Evolutionary conservation across 2,888 invertebrate genomes (phyloP).

Genomic region (Acleris literana): DNA sequence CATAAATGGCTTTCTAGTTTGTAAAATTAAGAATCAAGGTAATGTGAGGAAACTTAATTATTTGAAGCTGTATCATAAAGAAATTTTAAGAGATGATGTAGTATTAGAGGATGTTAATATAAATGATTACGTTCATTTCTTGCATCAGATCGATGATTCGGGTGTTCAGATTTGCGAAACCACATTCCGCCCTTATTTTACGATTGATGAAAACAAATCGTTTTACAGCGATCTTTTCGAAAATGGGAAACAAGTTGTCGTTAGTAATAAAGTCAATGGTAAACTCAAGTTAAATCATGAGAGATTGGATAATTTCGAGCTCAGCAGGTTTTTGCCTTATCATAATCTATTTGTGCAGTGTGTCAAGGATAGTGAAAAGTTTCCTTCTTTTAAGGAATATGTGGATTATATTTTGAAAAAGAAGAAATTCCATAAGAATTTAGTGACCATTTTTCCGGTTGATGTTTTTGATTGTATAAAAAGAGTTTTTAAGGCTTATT

Average conservation of each 20-base stretch:
- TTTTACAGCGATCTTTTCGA: conserved; percentile 38
- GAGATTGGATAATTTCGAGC: conserved; percentile 41
- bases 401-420: conserved; percentile 37
- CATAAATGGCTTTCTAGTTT: no score
- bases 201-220: conserved; percentile 38
- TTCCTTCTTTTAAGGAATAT: conserved; percentile 38
- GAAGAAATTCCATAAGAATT: conserved; percentile 35
- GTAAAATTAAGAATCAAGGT: not conserved
- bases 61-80: conserved; percentile 47
- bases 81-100: conserved; percentile 43
- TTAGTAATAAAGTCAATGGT: conserved; percentile 37
- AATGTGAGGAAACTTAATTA: conserved; percentile 52
- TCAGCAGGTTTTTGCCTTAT: conserved; percentile 41
- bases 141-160: conserved; percentile 36
- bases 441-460: conserved; percentile 40
- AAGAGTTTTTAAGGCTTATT: conserved; percentile 32
- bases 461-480: conserved; percentile 22
- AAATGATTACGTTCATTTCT: conserved; percentile 47
- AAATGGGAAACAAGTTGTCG: conserved; percentile 42
- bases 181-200: conserved; percentile 49
- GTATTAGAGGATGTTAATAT: conserved; percentile 45
- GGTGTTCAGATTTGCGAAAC: conserved; percentile 42
- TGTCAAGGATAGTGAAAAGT: conserved; percentile 32
- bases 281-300: conserved; percentile 41
- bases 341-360: conserved; percentile 41